Percentiles rank a stretch among this genome's conserved stretches.
phyloP scores from a whole-genome alignment of 2,797 vertebrate species.

The Mionectes olivaceus region DNA sequence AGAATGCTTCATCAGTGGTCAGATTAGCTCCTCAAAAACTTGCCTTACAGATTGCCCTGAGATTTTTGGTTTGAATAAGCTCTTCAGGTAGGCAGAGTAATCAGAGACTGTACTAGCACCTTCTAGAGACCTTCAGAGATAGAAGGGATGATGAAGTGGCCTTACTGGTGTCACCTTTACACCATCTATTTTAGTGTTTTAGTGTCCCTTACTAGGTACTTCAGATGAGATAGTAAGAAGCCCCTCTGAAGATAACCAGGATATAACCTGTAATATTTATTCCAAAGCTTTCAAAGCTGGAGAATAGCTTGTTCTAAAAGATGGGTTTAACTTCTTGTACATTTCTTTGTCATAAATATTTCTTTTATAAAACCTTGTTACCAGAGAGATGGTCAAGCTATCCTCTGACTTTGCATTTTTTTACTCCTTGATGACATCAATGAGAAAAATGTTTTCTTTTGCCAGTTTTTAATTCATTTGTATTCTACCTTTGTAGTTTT shows the following conservation, averaged over 20 bases:
- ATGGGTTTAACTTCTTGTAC: not conserved
- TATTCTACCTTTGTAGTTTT: slow-evolving; percentile 43
- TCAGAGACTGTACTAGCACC: not conserved
- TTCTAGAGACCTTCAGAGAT: not conserved
- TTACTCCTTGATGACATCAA: not conserved
- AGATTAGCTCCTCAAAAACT: not conserved
- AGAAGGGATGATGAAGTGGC: not conserved
- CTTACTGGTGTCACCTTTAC: not conserved
- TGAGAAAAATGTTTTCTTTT: not conserved
- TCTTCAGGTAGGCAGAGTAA: not conserved
- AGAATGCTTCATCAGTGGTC: not conserved
- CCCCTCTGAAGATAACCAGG: not conserved
- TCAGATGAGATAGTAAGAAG: not conserved
- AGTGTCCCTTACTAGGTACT: not conserved
- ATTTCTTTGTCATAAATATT: slow-evolving; percentile 6
- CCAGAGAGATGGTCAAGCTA: not conserved
- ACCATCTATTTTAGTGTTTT: not conserved
- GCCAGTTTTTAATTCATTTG: slow-evolving; percentile 4
- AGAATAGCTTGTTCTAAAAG: not conserved
- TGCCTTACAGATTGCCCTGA: not conserved
- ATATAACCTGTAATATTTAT: not conserved
- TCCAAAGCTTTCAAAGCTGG: not conserved
- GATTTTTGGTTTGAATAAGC: not conserved
- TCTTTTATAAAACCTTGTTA: not conserved
- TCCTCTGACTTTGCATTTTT: slow-evolving; percentile 14